Evolutionary conservation across 2,113 vertebrate species (phyloP).

Genomic region (Corythornis madagascariensis): DNA sequence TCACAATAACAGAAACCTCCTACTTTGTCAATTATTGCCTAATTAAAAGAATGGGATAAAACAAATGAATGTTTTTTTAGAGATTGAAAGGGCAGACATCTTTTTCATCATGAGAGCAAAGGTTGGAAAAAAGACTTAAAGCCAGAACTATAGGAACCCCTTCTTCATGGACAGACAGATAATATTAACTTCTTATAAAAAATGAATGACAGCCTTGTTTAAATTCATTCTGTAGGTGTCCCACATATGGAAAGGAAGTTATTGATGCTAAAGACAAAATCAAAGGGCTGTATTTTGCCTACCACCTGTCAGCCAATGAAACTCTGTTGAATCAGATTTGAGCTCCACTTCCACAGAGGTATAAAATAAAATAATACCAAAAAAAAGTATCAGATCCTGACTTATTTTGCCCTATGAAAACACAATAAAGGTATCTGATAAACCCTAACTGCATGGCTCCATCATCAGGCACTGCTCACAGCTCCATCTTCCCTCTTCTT

Average conservation of each 20-base stretch:
- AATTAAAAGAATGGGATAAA: not conserved
- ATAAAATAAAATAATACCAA: not conserved
- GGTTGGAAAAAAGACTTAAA: not conserved
- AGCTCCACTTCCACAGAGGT: not conserved
- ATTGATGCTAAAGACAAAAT: not conserved
- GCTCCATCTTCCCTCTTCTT: not conserved
- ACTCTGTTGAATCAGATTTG: not conserved
- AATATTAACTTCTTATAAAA: not conserved
- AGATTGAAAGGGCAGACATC: not conserved
- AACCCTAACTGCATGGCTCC: not conserved
- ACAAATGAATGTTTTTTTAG: not conserved
- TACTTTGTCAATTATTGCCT: not conserved
- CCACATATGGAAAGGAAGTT: not conserved
- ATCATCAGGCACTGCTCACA: rapidly evolving
- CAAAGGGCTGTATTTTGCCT: not conserved
- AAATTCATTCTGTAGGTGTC: not conserved
- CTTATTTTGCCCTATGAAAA: not conserved
- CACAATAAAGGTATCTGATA: not conserved
- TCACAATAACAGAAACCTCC: not conserved
- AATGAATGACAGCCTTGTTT: not conserved
- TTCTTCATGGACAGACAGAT: not conserved
- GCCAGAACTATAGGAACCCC: not conserved
- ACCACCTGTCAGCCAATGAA: not conserved
- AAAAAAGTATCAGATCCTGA: not conserved
- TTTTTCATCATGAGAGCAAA: not conserved